Percentiles rank a stretch among this genome's conserved stretches.
Conservation (phyloP, 2,113 vertebrate species). For the Pao palembangensis region DNA sequence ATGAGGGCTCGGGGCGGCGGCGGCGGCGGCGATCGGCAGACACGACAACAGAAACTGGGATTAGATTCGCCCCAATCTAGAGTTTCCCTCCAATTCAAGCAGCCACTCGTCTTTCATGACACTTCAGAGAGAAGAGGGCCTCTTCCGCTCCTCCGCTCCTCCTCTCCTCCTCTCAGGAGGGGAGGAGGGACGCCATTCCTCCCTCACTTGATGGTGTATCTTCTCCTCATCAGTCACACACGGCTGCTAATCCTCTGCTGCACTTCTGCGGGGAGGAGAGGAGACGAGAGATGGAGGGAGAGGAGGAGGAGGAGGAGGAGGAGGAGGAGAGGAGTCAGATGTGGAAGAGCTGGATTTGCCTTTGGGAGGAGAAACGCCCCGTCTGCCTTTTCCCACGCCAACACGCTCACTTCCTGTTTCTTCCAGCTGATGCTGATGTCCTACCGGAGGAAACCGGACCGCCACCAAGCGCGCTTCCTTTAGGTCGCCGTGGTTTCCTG, state of each 20-base stretch:
- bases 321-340: conserved; percentile 49
- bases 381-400: too few relatives aligned
- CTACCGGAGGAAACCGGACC: too few relatives aligned
- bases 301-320: neutral
- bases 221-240: conserved; percentile 71
- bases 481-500: too few relatives aligned
- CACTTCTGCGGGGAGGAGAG: conserved; percentile 33
- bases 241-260: conserved; percentile 71
- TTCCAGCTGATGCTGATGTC: too few relatives aligned
- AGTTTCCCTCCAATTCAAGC: conserved; percentile 53
- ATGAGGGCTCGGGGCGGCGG: conserved; percentile 30
- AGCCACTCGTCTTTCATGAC: conserved; percentile 60
- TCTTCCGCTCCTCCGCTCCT: conserved; percentile 13
- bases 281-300: conserved; percentile 2
- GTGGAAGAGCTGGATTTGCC: conserved; percentile 63
- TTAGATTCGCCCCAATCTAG: conserved; percentile 57
- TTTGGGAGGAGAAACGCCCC: conserved; percentile 34
- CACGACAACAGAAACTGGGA: conserved; percentile 51
- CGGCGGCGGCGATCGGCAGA: conserved; percentile 17
- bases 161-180: conserved; percentile 23
- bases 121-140: conserved; percentile 43
- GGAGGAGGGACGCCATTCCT: conserved; percentile 32
- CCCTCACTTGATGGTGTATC: conserved; percentile 66
- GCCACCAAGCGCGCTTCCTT: too few relatives aligned
- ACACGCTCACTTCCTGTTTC: too few relatives aligned